These are phyloP conservation scores for Spicauda simplicius DNA, from an alignment of 2,888 invertebrate species.

Conservation along the genomic window DNA sequence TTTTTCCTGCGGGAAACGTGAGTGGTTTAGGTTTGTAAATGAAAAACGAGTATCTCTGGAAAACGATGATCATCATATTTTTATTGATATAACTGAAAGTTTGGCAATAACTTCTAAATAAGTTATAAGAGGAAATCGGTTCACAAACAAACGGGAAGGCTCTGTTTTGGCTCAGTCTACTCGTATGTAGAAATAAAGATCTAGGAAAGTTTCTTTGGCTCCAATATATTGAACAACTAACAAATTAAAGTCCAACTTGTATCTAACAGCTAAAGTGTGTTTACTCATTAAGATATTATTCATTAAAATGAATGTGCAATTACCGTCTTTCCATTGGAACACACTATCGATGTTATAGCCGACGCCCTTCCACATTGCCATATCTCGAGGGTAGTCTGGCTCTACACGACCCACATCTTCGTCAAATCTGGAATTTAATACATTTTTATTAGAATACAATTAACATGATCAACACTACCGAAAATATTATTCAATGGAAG, in stretches of 20 bases:
- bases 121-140: too few relatives aligned
- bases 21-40: not conserved
- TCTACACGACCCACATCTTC: conserved; percentile 92
- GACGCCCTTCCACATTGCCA: conserved; percentile 97
- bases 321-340: conserved; percentile 96
- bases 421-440: conserved; percentile 86
- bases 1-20: conserved; percentile 86
- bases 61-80: too few relatives aligned
- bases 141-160: too few relatives aligned
- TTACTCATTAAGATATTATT: not conserved
- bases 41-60: not conserved
- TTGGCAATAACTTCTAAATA: too few relatives aligned
- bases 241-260: not conserved
- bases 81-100: too few relatives aligned
- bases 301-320: conserved; percentile 45
- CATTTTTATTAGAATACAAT: too few relatives aligned
- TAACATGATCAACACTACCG: too few relatives aligned
- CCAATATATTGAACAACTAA: too few relatives aligned
- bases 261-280: not conserved
- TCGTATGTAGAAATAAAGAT: too few relatives aligned
- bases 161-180: too few relatives aligned
- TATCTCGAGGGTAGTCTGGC: conserved; percentile 96
- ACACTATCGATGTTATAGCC: conserved; percentile 96
- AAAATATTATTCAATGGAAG: too few relatives aligned
- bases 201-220: too few relatives aligned